phyloP scores from a whole-genome alignment of 2,113 vertebrate genomes.

The Corapipo altera region DNA sequence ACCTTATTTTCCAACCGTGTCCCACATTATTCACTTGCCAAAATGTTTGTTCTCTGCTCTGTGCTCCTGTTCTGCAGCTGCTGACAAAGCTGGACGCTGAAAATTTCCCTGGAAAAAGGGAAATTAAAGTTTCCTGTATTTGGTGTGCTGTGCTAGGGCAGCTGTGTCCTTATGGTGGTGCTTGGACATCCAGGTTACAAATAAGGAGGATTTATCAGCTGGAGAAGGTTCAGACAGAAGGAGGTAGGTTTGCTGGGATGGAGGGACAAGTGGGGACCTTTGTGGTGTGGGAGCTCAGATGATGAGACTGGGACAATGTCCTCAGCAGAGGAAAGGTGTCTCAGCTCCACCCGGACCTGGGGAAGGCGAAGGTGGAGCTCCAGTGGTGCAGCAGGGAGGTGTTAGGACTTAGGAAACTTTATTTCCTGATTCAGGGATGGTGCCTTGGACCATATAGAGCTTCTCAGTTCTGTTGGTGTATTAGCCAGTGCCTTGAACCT shows the following conservation, averaged over 20 bases:
- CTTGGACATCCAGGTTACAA: no score
- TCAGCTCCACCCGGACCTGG: not conserved
- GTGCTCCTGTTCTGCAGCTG: not conserved
- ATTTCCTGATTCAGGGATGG: not conserved
- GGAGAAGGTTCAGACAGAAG: not conserved
- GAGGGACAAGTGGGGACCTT: not conserved
- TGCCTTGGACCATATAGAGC: not conserved
- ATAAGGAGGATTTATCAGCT: not conserved
- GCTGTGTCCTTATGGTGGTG: rapidly evolving
- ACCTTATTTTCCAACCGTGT: not conserved
- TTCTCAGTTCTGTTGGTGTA: not conserved
- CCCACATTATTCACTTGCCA: not conserved
- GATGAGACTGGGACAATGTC: not conserved
- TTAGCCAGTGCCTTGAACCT: not conserved
- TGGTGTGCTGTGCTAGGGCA: not conserved
- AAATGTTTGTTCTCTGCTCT: not conserved
- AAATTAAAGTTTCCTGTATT: rapidly evolving
- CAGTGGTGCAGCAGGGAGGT: not conserved
- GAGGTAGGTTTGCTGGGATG: not conserved
- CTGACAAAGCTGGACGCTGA: not conserved
- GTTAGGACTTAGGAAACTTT: not conserved
- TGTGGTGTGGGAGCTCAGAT: rapidly evolving
- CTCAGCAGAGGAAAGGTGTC: not conserved
- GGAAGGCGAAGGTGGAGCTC: not conserved
- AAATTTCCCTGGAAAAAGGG: not conserved